Base-by-base conservation (phyloP, 1,140 invertebrate species). In the Atopsyche davidsoni region DNA sequence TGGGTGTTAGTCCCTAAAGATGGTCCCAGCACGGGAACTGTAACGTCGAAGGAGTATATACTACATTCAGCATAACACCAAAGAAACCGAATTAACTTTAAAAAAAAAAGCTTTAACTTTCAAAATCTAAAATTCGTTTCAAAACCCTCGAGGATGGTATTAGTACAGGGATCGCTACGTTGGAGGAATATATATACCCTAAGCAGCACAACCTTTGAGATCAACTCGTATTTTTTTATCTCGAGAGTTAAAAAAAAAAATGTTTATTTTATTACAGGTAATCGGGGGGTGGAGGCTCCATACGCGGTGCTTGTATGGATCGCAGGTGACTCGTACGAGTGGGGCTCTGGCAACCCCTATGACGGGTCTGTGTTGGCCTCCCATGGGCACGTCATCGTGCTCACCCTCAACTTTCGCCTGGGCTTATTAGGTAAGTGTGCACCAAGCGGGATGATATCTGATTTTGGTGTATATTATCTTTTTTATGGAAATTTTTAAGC, bases 341-440 rank as follows among this genome's bases (percentile, higher is more conserved):
- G 86, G 79, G 88, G 88, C 59, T 84, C 86, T 4, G 87, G 86
- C 46, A 89, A 89, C 72, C 77, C 85, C 36, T 87, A 92, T 66
- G 89, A 94, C 66, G 89, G 87, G 46, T 85, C 86, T 55, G 86
- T 90, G n/a, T 75, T 94, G 19, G 86, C 89, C 19, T 87, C 87
- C 58, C 85, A 85, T 62, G 87, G 89, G 45, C 83, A 91, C 66
- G 83, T 93, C 53, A 87, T 94, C 61, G 90, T 95, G 61, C 80
- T 95, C 60, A 92, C 86, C 22, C 71, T 95, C 59, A 95, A 92
- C 76, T 92, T 91, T 75, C 80, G 91, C 51, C 77, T 95, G 50
- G 90, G 89, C 46, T 78, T 91, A 53, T 70, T 94, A 62, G 90
- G 90, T 92, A 75, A 79, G 76, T 64, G 14, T 32, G 16, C 31